Conservation (phyloP, 2,797 vertebrate genomes). For the Alauda arvensis region DNA sequence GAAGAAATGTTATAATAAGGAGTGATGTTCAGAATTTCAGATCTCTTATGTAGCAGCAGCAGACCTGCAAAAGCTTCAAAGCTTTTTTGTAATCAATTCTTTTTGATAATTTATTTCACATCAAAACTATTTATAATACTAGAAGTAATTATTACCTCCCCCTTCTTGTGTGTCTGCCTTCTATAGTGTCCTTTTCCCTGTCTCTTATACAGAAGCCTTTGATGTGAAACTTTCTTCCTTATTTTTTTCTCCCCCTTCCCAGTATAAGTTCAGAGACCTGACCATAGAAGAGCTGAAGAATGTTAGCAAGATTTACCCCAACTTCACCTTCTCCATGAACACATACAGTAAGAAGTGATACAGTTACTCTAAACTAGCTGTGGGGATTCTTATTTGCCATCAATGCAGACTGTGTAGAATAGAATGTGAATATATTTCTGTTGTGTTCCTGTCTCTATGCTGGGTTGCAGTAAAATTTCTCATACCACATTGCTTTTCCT, state of each 20-base stretch:
- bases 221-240: neutral
- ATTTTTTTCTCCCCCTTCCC: neutral
- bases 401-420: neutral
- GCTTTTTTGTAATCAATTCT: neutral
- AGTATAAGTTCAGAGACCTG: slow-evolving; percentile 96
- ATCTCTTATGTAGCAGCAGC: neutral
- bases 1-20: neutral
- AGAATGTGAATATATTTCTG: neutral
- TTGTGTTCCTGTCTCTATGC: neutral
- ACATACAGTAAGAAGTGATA: slow-evolving; percentile 85
- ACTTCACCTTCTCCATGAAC: slow-evolving; percentile 75
- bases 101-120: neutral
- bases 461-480: neutral
- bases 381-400: neutral
- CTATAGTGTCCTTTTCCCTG: neutral
- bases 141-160: neutral
- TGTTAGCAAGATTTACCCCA: slow-evolving; percentile 76
- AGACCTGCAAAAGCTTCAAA: neutral
- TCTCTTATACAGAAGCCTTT: neutral
- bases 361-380: neutral
- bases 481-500: neutral
- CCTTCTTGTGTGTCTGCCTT: neutral
- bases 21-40: neutral
- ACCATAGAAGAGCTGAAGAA: slow-evolving; percentile 89
- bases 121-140: neutral